phyloP scores from a whole-genome alignment of 2,797 vertebrate species.

The Siniperca scherzeri region DNA sequence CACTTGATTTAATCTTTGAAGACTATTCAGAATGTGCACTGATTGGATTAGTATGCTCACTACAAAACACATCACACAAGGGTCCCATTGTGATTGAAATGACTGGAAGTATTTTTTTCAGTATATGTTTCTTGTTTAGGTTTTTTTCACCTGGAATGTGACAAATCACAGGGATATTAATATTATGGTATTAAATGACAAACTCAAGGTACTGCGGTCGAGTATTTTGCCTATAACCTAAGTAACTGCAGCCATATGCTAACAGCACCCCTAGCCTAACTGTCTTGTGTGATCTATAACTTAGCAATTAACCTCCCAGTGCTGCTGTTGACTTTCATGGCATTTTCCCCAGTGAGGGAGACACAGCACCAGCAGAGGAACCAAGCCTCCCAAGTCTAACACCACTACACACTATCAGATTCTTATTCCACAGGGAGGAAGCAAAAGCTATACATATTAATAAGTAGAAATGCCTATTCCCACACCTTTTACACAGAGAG shows the following conservation, averaged over 20 bases:
- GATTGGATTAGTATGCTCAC: slow-evolving; percentile 20
- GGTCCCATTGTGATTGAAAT: slow-evolving; percentile 13
- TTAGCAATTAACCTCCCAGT: slow-evolving; percentile 69
- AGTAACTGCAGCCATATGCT: slow-evolving; percentile 28
- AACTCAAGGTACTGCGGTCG: background rate
- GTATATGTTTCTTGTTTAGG: background rate
- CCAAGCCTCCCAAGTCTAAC: slow-evolving; percentile 49
- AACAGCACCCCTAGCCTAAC: slow-evolving; percentile 34
- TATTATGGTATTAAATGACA: slow-evolving; percentile 14
- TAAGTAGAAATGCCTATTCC: slow-evolving; percentile 53
- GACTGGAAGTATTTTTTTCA: background rate
- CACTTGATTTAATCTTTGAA: slow-evolving; percentile 16
- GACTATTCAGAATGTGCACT: slow-evolving; percentile 10
- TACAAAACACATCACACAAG: background rate
- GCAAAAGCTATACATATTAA: slow-evolving; percentile 74
- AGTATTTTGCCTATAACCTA: slow-evolving; percentile 24
- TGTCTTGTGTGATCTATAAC: slow-evolving; percentile 72
- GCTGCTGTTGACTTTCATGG: slow-evolving; percentile 61
- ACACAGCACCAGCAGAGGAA: slow-evolving; percentile 30
- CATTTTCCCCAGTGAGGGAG: slow-evolving; percentile 46
- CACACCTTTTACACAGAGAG: slow-evolving; percentile 40
- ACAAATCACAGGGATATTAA: slow-evolving; percentile 12
- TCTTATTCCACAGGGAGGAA: slow-evolving; percentile 57
- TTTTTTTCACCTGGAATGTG: slow-evolving; percentile 8
- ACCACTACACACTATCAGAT: slow-evolving; percentile 40